Conservation (phyloP, 2,888 invertebrate genomes). For the Noctua janthe region DNA sequence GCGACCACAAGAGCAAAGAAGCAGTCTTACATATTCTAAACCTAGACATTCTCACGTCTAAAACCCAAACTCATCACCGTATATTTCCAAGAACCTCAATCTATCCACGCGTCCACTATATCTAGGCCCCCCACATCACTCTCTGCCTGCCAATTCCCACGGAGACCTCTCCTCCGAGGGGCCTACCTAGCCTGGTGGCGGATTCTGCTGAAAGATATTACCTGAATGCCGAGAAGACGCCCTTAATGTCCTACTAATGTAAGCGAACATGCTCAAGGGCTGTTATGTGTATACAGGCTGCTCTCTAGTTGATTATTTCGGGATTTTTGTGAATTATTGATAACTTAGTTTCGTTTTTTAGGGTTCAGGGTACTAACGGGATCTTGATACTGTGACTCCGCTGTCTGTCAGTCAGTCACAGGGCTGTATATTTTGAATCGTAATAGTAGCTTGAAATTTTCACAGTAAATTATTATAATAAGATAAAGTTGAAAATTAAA, state of each 20-base stretch:
- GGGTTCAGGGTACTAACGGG: background rate
- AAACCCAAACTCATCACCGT: conserved; percentile 50
- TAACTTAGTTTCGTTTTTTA: conserved; percentile 4
- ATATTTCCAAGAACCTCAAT: conserved; percentile 59
- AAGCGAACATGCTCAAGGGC: conserved; percentile 66
- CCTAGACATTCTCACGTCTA: background rate
- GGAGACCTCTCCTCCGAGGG: conserved; percentile 19
- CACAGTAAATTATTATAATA: background rate
- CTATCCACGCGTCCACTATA: conserved; percentile 59
- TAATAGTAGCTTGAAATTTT: no score
- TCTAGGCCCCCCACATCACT: conserved; percentile 45
- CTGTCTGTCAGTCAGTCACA: background rate
- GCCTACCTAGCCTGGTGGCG: conserved; percentile 64
- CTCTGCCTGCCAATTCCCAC: background rate
- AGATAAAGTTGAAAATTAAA: background rate
- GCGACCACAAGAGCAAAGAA: no score
- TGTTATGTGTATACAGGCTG: conserved; percentile 58
- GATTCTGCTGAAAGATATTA: conserved; percentile 73
- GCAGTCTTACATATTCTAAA: no score
- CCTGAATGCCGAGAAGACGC: conserved; percentile 73
- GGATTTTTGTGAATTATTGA: conserved; percentile 30
- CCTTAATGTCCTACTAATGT: conserved; percentile 79
- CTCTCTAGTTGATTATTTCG: conserved; percentile 44
- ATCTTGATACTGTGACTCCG: background rate
- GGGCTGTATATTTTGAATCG: background rate